Evolutionary conservation across 2,113 vertebrate species (phyloP), one percentile per base, ranked within the genome.

Genomic region (Sinocyclocheilus grahami): DNA sequence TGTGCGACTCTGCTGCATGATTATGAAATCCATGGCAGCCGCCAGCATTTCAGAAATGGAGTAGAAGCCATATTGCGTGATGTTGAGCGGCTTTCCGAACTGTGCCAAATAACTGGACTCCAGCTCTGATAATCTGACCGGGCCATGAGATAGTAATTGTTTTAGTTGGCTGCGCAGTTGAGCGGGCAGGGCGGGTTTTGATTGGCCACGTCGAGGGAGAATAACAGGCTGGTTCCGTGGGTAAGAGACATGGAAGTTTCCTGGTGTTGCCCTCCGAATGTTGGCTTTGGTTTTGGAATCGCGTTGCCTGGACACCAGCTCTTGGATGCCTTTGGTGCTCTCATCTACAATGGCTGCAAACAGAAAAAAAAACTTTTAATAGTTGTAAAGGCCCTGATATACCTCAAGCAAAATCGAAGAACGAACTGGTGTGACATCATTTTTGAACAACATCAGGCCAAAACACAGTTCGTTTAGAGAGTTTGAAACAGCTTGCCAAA

Each of bases 221-320:
- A 72, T 11, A 5, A 67, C 55, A 0, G 55, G 10, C 58, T 75
- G 82, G 4, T 16, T 0, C 33, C 39, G 8, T n/a, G 1, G 2
- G 82, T 30, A 76, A 10, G 65, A 80, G 1, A 72, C 60, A 1
- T 78, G 78, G 60, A 69, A 87, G 37, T n/a, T 84, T 10, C 48
- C 42, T 0, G 12, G 1, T 6, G 30, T 1, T 0, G 27, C 5
- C 0, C 10, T 89, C 51, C 85, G 46, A 3, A 9, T 18, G 11
- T 22, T 37, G 51, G 75, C 2, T 53, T 90, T 94, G 13, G 13
- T 0, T 84, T 87, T 93, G 2, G 85, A 55, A 3, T 3, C 91
- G 30, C 87, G 96, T 93, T 99, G 97, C 69, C 86, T 95, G 85
- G 96, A 92, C 51, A 99, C 95, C 81, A 99, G 92, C 71, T 89